Evolutionary conservation across 92 coral and sea anemone species (phyloP).

Genomic region (Heteractis magnifica): DNA sequence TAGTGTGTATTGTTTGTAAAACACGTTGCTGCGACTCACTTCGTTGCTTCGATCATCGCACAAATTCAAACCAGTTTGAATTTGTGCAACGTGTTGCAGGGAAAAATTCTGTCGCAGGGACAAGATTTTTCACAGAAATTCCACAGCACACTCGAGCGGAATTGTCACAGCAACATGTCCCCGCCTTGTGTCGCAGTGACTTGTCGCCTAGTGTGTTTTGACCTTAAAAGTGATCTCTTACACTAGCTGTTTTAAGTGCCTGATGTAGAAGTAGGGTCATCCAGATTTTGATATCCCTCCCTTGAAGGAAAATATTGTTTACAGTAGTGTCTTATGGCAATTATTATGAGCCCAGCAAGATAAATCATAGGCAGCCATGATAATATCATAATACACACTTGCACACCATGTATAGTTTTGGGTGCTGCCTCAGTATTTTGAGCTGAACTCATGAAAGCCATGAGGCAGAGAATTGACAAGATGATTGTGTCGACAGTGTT

Average conservation of each 20-base stretch:
- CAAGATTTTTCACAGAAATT: too few relatives aligned
- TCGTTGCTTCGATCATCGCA: too few relatives aligned
- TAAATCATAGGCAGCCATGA: constrained; percentile 86
- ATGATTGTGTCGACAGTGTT: constrained; percentile 83
- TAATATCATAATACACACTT: constrained; percentile 34
- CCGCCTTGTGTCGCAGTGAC: too few relatives aligned
- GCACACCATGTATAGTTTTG: constrained; percentile 28
- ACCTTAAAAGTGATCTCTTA: not conserved
- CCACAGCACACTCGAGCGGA: too few relatives aligned
- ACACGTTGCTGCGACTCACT: too few relatives aligned
- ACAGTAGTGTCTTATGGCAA: constrained; percentile 3
- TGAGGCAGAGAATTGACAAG: constrained; percentile 66
- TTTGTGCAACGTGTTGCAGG: too few relatives aligned
- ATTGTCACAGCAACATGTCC: too few relatives aligned
- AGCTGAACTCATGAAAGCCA: constrained; percentile 61
- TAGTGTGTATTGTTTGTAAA: too few relatives aligned
- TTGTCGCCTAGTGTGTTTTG: too few relatives aligned
- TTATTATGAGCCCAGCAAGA: constrained; percentile 44
- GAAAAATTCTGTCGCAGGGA: too few relatives aligned
- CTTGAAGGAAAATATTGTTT: not conserved
- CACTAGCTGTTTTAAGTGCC: not conserved
- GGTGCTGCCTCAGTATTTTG: constrained; percentile 51
- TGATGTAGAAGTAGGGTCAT: constrained; percentile 19
- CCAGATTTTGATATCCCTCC: constrained; percentile 10
- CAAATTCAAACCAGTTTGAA: too few relatives aligned